A percentile compares a stretch with the other conserved stretches of the same genome.
Conservation (phyloP, 2,888 invertebrate species). For the Nysson spinosus region DNA sequence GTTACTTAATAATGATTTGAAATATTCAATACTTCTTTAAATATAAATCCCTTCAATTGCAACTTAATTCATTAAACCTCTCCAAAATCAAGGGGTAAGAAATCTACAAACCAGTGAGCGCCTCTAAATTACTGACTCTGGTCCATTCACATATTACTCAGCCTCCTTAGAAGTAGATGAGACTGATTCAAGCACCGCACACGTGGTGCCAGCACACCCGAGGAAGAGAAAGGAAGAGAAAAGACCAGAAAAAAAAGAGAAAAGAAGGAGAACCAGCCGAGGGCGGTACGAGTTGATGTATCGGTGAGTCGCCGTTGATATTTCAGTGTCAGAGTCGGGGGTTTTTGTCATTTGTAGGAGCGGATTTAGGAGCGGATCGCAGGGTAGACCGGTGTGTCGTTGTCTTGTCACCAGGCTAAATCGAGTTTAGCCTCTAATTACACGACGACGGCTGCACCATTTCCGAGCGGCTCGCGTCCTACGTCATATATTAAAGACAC, state of each 20-base stretch:
- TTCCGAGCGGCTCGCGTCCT: slow-evolving; percentile 11
- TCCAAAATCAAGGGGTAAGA: neutral
- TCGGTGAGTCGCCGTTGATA: slow-evolving; percentile 64
- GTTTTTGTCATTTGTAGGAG: slow-evolving; percentile 70
- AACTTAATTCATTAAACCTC: no score
- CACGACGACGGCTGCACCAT: slow-evolving; percentile 38
- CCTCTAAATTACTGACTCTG: no score
- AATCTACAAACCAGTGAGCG: slow-evolving; percentile 5
- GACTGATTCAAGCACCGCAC: slow-evolving; percentile 8
- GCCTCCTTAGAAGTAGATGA: neutral
- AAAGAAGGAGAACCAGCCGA: slow-evolving; percentile 19
- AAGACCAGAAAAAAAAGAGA: no score
- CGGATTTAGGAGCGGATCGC: slow-evolving; percentile 30
- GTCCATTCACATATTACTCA: slow-evolving; percentile 33
- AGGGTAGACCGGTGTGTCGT: slow-evolving; percentile 11
- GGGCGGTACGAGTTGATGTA: slow-evolving; percentile 51
- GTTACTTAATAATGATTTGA: no score
- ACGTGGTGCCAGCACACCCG: slow-evolving; percentile 23
- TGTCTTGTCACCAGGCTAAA: slow-evolving; percentile 50
- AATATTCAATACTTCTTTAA: no score
- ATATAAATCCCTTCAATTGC: no score
- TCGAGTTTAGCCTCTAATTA: slow-evolving; percentile 65
- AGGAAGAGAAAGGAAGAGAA: slow-evolving; percentile 14
- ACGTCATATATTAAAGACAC: no score
- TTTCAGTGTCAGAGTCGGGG: slow-evolving; percentile 66